A percentile compares a stretch with the other conserved stretches of the same genome.
Conservation (phyloP, 2,797 vertebrate genomes). For the Falco columbarius region DNA sequence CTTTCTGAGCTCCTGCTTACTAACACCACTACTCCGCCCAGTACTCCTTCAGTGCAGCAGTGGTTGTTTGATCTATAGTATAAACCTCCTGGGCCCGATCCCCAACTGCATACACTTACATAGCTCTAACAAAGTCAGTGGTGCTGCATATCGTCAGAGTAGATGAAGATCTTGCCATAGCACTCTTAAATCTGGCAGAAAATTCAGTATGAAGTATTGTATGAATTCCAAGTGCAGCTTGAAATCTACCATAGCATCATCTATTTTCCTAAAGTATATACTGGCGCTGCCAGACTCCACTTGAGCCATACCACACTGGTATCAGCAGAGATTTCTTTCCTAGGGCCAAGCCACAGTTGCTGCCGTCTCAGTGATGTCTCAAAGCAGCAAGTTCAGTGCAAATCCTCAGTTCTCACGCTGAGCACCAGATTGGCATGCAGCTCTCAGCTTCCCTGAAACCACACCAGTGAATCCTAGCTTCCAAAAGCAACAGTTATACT, state of each 20-base stretch:
- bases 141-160: not conserved
- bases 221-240: not conserved
- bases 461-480: not conserved
- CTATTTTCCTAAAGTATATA: slow-evolving; percentile 21
- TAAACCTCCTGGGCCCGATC: not conserved
- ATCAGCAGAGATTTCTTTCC: slow-evolving; percentile 17
- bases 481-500: not conserved
- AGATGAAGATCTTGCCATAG: not conserved
- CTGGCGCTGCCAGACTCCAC: not conserved
- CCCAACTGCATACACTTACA: accelerated
- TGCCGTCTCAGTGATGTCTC: not conserved
- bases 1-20: not conserved
- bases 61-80: not conserved
- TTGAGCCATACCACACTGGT: not conserved
- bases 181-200: slow-evolving; percentile 34
- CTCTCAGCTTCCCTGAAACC: not conserved
- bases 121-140: not conserved
- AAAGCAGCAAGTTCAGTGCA: not conserved
- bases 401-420: not conserved
- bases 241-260: not conserved
- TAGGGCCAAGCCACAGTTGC: not conserved
- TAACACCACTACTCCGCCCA: not conserved
- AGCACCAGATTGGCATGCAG: not conserved
- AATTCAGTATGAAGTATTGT: slow-evolving; percentile 8
- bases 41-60: not conserved